Evolutionary conservation across 2,113 vertebrate genomes (phyloP).

Genomic region (Ivindomyrus marchei): DNA sequence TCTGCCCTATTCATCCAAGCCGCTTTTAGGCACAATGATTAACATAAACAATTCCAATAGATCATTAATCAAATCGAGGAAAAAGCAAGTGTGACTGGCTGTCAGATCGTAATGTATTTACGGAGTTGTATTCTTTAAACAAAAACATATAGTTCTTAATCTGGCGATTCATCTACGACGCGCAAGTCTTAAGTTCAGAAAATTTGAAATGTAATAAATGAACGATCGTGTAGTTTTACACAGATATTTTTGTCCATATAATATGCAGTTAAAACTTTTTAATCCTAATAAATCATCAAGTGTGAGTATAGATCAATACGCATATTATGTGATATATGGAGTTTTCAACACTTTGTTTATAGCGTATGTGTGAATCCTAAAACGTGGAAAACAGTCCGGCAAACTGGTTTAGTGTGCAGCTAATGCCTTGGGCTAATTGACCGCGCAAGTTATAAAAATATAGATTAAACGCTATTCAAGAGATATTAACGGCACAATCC

Average conservation of each 20-base stretch:
- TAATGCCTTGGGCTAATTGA: not conserved
- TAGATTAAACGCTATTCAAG: not conserved
- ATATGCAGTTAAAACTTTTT: not conserved
- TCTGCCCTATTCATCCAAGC: conserved; percentile 24
- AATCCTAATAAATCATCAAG: not conserved
- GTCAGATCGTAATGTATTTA: not conserved
- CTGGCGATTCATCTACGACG: not conserved
- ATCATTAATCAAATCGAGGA: conserved; percentile 34
- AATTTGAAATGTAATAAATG: not conserved
- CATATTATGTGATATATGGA: not conserved
- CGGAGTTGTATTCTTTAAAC: not conserved
- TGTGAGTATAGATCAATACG: not conserved
- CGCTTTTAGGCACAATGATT: conserved; percentile 38
- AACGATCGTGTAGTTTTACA: not conserved
- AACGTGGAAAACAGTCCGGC: not conserved
- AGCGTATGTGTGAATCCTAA: not conserved
- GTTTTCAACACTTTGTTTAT: not conserved
- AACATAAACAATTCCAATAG: conserved; percentile 31
- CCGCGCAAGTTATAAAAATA: not conserved
- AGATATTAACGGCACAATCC: not conserved
- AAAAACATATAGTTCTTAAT: not conserved
- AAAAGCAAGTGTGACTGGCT: conserved; percentile 23
- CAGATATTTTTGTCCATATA: not conserved
- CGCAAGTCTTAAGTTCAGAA: not conserved
- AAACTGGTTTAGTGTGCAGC: not conserved